Evolutionary conservation across 2,113 vertebrate genomes (phyloP), one percentile per base, ranked within the genome.

Genomic region (Rhinogobius similis): DNA sequence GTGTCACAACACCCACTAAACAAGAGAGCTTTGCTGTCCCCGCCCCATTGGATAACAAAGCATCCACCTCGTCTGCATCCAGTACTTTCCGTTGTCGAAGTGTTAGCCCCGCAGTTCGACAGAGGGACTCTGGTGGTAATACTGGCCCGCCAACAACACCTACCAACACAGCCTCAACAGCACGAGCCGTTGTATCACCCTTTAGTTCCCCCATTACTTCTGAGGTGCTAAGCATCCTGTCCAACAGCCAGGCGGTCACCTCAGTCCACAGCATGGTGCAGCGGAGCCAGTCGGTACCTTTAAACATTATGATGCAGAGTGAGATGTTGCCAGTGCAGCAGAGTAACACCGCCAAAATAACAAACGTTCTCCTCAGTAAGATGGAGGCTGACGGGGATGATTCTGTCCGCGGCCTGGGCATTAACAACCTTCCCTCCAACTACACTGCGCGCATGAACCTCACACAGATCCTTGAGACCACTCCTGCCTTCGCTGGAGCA

Each of bases 371-470:
- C 79, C 94, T 99, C 81, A 99, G 91, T 90, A 99, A 99, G 92
- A 96, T 99, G 71, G 97, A 99, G 83, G 94, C 96, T 11, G 97
- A 98, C 26, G 94, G 92, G 0, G 96, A 99, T 50, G 98, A 99
- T 72, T 92, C 97, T 7, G 94, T 99, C 48, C 94, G 98, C 68
- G 98, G 98, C 73, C 91, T 99, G 85, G 98, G 98, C 81, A 93
- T 99, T 56, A 99, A 99, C 90, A 99, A 99, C 88, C 89, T 98
- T 86, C 95, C 98, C 56, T 97, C 98, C 58, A 99, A 98, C 91
- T 99, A 99, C 86, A 99, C 97, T 26, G 98, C 98, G 73, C 94
- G 98, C 67, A 97, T 99, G 96, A 99, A 99, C 93, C 96, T 99
- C 86, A 99, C 98, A 14, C 98, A 99, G 90, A 98, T 99, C 84